Base-by-base conservation (phyloP, 2,888 invertebrate species). In the Eupithecia subumbrata region DNA sequence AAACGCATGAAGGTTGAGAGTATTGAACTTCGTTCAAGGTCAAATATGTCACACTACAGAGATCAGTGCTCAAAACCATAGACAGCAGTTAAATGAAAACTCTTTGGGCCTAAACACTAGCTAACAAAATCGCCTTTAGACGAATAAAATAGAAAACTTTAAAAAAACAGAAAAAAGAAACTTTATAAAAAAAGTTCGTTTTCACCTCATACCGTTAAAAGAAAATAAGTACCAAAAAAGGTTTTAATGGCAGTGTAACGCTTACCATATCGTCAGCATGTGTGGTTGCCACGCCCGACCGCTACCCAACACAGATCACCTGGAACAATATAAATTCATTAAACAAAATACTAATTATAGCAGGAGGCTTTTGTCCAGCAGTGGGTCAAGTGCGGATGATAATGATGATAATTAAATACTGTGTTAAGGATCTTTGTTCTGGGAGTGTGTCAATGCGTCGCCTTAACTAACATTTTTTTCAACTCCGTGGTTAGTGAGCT, bases 251-350 rank as follows among this genome's bases (percentile, higher is more conserved):
- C 2, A 1, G 5, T 66, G 30, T 22, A 22, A 37, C 60, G 95
- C 95, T 95, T 89, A 97, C 97, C 97, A 97, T 97, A 97, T 97
- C 97, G 97, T 97, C 96, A 96, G 96, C 96, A 96, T 96, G 95
- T 95, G 95, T 93, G 93, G 90, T 91, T 91, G 93, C 93, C 93
- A 94, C 89, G 91, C 88, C 89, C 87, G 86, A 90, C 88, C 86
- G 90, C 87, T 87, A 84, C 88, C 88, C 89, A 86, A 88, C 86
- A 87, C 90, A 92, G 91, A 94, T 96, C 94, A 95, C 95, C 96
- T 96, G 92, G 2, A 94, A 94, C 74, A 78, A 86, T 37, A 7
- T 37, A 37, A 37, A 7, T 37, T 37, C 74, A 64, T 34, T 9
- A 56, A 11, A 56, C 16, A 4, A 37, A 37, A 37, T 37, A 37